These are phyloP conservation scores for Aplysia californica DNA, from an alignment of 1,140 invertebrate genomes.

Conservation along the genomic window DNA sequence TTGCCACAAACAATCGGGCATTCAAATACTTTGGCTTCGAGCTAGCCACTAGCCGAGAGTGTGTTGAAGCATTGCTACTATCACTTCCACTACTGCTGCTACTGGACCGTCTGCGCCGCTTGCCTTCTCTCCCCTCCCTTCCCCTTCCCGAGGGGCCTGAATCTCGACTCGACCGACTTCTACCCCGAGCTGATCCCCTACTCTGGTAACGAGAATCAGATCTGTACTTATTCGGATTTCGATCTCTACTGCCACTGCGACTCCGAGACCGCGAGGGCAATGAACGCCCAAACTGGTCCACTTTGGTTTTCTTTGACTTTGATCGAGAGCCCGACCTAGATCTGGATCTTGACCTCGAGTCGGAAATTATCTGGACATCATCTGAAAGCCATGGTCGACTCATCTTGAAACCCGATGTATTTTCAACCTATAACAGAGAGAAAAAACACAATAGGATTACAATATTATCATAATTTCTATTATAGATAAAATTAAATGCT, in stretches of 20 bases:
- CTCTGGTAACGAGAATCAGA: neutral
- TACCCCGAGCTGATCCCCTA: neutral
- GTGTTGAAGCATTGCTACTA: neutral
- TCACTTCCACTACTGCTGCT: neutral
- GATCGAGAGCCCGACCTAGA: neutral
- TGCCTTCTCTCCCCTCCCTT: neutral
- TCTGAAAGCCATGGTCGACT: slow-evolving; percentile 6
- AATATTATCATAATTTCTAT: neutral
- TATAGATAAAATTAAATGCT: too few species aligned
- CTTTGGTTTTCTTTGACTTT: neutral
- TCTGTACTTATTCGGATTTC: neutral
- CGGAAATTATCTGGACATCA: neutral
- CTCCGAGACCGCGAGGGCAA: neutral
- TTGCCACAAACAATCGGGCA: slow-evolving; percentile 18
- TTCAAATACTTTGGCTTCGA: slow-evolving; percentile 13
- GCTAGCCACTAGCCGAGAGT: slow-evolving; percentile 8
- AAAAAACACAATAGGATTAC: neutral
- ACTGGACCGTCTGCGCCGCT: neutral
- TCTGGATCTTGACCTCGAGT: neutral
- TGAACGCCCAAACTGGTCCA: slow-evolving; percentile 8
- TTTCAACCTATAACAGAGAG: neutral
- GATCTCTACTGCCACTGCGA: neutral
- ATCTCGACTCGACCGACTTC: neutral
- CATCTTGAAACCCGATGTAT: neutral
- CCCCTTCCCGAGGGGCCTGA: neutral